Percentiles rank a stretch among this genome's conserved stretches.
Conservation (phyloP, 2,888 invertebrate genomes). For the Drosophila cognata region DNA sequence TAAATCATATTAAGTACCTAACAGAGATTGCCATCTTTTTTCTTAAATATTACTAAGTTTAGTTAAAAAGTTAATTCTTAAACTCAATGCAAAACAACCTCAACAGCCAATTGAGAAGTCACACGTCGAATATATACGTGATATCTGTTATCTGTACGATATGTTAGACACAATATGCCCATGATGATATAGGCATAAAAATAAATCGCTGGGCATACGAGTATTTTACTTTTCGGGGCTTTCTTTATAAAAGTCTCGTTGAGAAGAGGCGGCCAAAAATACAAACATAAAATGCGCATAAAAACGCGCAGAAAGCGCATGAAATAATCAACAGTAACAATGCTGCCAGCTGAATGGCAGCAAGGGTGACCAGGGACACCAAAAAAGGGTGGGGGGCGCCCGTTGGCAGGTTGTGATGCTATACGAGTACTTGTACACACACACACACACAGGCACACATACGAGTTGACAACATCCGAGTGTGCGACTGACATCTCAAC, state of each 20-base stretch:
- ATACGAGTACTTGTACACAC: slow-evolving; percentile 13
- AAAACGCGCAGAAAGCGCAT: slow-evolving; percentile 76
- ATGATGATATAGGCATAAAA: slow-evolving; percentile 17
- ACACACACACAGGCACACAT: slow-evolving; percentile 32
- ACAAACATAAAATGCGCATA: slow-evolving; percentile 79
- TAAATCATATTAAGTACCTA: not conserved
- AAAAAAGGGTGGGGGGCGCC: not conserved
- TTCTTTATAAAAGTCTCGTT: slow-evolving; percentile 45
- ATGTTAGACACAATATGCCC: slow-evolving; percentile 16
- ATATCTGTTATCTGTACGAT: not conserved
- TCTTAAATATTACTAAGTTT: not conserved
- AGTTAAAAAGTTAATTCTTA: not conserved
- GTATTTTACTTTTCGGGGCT: slow-evolving; percentile 29
- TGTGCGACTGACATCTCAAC: slow-evolving; percentile 78
- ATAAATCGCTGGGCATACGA: slow-evolving; percentile 35
- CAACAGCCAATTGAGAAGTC: not conserved
- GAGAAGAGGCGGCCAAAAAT: slow-evolving; percentile 58
- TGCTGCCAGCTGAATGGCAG: slow-evolving; percentile 43
- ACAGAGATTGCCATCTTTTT: not conserved
- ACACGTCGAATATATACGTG: not conserved
- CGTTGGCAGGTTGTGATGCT: slow-evolving; percentile 21
- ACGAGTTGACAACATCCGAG: slow-evolving; percentile 73
- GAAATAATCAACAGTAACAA: slow-evolving; percentile 78
- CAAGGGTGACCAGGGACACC: slow-evolving; percentile 38
- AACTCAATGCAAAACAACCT: not conserved